A percentile compares a stretch with the other conserved stretches of the same genome.
Evolutionary conservation across 2,888 invertebrate genomes (phyloP).

Genomic region (Steinernema carpocapsae): DNA sequence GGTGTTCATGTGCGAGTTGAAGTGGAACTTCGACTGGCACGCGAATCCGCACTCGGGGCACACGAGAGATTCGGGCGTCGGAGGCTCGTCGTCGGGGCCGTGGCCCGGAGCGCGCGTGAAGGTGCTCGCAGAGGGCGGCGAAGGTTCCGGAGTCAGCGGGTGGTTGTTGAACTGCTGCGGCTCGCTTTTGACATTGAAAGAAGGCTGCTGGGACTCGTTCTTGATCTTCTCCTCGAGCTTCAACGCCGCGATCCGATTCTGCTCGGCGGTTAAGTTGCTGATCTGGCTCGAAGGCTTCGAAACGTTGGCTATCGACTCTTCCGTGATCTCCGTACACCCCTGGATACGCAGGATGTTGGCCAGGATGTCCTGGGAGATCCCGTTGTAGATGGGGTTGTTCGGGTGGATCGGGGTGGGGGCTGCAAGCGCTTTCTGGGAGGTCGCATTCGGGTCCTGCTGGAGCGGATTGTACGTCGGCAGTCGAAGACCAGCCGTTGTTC

Average conservation of each 20-base stretch:
- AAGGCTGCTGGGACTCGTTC: constrained; percentile 17
- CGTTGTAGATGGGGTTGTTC: constrained; percentile 9
- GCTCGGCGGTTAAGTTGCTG: background rate
- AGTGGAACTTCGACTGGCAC: constrained; percentile 71
- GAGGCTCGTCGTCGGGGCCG: constrained; percentile 44
- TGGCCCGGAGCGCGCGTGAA: constrained; percentile 61
- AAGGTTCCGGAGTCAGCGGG: background rate
- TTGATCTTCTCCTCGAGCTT: constrained; percentile 31
- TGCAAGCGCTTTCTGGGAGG: background rate
- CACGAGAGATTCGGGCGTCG: constrained; percentile 39
- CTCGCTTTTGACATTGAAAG: no score
- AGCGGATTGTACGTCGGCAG: constrained; percentile 11
- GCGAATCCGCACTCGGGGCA: constrained; percentile 72
- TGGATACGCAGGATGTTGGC: constrained; percentile 1
- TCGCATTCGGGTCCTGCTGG: background rate
- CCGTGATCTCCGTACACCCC: background rate
- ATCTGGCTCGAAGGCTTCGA: background rate
- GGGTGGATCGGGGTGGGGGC: constrained; percentile 14
- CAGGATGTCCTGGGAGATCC: background rate
- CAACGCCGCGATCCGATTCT: constrained; percentile 22
- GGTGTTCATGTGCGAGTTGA: constrained; percentile 74
- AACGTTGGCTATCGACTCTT: background rate
- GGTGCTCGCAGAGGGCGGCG: constrained; percentile 38
- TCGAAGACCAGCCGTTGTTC: constrained; percentile 1
- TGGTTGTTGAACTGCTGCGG: background rate